Evolutionary conservation across 2,797 vertebrate species (phyloP).

Genomic region (Protonibea diacanthus): DNA sequence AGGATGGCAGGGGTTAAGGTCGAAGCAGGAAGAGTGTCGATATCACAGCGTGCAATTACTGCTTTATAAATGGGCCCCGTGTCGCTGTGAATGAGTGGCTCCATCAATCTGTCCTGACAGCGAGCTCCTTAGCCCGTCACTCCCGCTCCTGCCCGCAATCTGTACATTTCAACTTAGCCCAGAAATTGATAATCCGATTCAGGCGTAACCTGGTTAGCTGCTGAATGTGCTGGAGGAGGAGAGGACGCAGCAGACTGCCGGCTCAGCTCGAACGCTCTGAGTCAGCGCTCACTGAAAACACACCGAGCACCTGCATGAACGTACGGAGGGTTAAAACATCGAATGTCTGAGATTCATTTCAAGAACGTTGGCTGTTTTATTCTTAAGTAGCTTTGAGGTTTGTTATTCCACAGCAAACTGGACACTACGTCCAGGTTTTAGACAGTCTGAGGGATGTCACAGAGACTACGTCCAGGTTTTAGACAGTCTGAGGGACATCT

Average conservation of each 20-base stretch:
- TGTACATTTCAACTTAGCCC: slow-evolving; percentile 90
- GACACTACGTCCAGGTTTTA: too few species aligned
- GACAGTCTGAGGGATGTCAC: too few species aligned
- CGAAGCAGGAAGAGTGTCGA: slow-evolving; percentile 88
- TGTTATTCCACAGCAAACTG: too few species aligned
- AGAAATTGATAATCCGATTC: slow-evolving; percentile 93
- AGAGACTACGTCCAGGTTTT: too few species aligned
- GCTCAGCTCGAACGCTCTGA: slow-evolving; percentile 43
- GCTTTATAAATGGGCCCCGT: slow-evolving; percentile 89
- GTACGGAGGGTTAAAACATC: too few species aligned
- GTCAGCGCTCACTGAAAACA: not conserved
- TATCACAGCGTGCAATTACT: slow-evolving; percentile 91
- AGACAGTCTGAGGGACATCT: too few species aligned
- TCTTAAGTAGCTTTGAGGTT: not conserved
- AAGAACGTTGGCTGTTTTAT: not conserved
- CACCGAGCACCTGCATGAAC: not conserved
- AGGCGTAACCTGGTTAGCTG: slow-evolving; percentile 88
- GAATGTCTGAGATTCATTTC: not conserved
- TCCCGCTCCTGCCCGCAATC: slow-evolving; percentile 87
- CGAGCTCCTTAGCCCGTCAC: slow-evolving; percentile 88
- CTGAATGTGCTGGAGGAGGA: slow-evolving; percentile 78
- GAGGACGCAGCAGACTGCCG: slow-evolving; percentile 31
- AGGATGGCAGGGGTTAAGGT: slow-evolving; percentile 86
- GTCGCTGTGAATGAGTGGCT: slow-evolving; percentile 87
- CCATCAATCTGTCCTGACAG: slow-evolving; percentile 90